Conservation (phyloP, 2,888 invertebrate species). For the Ophraella communa region DNA sequence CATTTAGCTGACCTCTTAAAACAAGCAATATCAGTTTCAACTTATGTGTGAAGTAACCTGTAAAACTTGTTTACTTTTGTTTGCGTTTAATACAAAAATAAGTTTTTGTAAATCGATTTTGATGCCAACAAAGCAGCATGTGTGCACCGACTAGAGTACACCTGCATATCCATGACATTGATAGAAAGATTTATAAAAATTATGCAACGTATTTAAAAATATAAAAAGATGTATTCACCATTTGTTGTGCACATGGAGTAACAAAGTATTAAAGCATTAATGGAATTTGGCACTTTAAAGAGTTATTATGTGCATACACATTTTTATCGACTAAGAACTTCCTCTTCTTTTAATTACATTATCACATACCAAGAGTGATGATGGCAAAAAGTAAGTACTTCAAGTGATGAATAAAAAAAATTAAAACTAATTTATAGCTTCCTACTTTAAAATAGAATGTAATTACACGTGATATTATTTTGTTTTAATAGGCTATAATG, state of each 20-base stretch:
- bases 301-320: neutral
- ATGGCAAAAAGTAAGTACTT: neutral
- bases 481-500: too few species aligned
- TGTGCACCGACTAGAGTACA: neutral
- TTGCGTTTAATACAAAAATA: too few species aligned
- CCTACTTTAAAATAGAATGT: neutral
- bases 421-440: neutral
- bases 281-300: neutral
- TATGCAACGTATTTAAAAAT: neutral
- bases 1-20: too few species aligned
- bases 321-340: neutral
- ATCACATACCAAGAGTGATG: neutral
- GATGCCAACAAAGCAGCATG: too few species aligned
- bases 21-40: too few species aligned
- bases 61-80: too few species aligned
- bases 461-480: too few species aligned
- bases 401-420: neutral
- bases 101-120: too few species aligned
- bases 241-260: neutral
- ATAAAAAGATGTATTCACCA: neutral
- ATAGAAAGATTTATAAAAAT: neutral
- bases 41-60: too few species aligned
- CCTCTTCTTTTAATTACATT: neutral
- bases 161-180: neutral
- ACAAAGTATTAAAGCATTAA: neutral